Conservation (phyloP, 2,113 vertebrate species). For the Mixornis gularis region DNA sequence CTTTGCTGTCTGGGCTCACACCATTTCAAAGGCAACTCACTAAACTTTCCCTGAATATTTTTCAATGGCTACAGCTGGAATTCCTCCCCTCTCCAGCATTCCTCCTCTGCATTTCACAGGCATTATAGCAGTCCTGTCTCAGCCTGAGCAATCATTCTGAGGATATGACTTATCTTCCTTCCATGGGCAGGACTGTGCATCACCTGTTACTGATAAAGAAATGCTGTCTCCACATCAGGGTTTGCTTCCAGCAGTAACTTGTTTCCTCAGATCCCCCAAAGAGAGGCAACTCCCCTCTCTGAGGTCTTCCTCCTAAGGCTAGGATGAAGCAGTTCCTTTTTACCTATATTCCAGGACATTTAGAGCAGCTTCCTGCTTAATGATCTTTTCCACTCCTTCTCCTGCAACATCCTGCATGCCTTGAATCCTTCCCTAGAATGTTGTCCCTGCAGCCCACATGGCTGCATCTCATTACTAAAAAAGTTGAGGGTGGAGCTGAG, state of each 20-base stretch:
- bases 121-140: neutral
- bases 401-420: neutral
- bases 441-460: neutral
- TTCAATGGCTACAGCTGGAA: neutral
- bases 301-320: neutral
- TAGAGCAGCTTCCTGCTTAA: neutral
- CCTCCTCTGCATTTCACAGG: neutral
- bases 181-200: neutral
- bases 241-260: neutral
- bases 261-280: neutral
- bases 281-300: neutral
- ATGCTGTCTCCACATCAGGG: neutral
- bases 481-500: neutral
- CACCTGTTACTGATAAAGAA: neutral
- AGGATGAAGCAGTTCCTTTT: neutral
- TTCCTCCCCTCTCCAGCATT: neutral
- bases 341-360: neutral
- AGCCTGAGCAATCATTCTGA: neutral
- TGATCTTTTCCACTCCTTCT: neutral
- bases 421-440: neutral
- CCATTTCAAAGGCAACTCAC: neutral
- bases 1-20: neutral
- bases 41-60: neutral
- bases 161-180: neutral
- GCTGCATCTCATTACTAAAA: neutral